Conservation (phyloP, 1,140 invertebrate species). For the Drosophila mayri region DNA sequence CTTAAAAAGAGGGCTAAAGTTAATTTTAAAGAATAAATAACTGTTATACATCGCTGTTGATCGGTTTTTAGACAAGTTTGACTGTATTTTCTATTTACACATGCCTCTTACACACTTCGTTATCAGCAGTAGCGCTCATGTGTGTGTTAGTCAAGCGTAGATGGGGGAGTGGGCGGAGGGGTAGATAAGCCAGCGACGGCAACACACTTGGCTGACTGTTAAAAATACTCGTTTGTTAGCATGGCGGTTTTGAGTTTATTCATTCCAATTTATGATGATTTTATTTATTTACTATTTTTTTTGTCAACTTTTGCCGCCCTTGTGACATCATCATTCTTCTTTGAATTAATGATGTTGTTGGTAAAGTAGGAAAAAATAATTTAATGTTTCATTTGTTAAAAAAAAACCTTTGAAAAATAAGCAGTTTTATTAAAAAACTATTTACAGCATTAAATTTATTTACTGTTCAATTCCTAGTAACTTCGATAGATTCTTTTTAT, state of each 20-base stretch:
- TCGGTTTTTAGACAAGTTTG: neutral
- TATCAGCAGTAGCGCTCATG: constrained; percentile 44
- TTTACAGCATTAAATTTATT: no score
- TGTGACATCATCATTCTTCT: constrained; percentile 29
- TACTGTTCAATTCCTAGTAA: neutral
- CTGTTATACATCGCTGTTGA: neutral
- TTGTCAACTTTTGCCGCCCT: constrained; percentile 17
- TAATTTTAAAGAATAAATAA: neutral
- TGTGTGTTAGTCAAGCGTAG: constrained; percentile 7
- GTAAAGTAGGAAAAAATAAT: neutral
- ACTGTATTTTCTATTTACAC: constrained; percentile 43
- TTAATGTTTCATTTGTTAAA: neutral
- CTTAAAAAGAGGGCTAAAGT: no score
- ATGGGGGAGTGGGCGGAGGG: neutral
- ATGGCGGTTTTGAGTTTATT: constrained; percentile 26
- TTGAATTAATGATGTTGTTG: neutral
- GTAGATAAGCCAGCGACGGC: constrained; percentile 58
- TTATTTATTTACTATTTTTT: constrained; percentile 18
- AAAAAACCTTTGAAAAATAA: no score
- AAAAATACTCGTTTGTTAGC: constrained; percentile 56
- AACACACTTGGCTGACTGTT: constrained; percentile 41
- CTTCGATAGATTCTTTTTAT: neutral
- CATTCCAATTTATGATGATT: constrained; percentile 16
- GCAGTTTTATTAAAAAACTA: no score
- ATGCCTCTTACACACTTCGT: constrained; percentile 31